Evolutionary conservation across 2,113 vertebrate genomes (phyloP).

Genomic region (Sinocyclocheilus grahami): DNA sequence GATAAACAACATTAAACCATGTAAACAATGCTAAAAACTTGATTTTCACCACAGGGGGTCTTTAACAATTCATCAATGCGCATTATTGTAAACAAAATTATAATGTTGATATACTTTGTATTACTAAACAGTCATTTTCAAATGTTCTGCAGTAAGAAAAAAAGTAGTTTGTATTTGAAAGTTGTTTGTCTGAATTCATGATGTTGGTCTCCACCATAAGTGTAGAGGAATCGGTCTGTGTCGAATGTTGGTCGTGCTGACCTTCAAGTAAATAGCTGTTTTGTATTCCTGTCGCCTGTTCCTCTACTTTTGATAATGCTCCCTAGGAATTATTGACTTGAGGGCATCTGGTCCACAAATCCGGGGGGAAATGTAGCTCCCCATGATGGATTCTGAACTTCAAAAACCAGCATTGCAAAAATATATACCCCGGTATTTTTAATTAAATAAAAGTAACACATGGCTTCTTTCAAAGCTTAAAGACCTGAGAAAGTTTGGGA

Average conservation of each 20-base stretch:
- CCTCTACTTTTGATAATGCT: slow-evolving; percentile 14
- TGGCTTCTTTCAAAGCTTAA: background rate
- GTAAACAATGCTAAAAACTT: too few relatives aligned
- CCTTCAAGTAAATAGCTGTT: slow-evolving; percentile 12
- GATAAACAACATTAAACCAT: too few relatives aligned
- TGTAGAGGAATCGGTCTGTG: background rate
- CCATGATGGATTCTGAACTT: slow-evolving; percentile 22
- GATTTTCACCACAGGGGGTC: too few relatives aligned
- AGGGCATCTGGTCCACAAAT: background rate
- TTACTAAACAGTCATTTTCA: too few relatives aligned
- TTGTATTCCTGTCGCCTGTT: slow-evolving; percentile 7
- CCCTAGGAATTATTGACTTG: slow-evolving; percentile 30
- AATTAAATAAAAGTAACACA: slow-evolving; percentile 1
- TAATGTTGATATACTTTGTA: too few relatives aligned
- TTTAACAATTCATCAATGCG: too few relatives aligned
- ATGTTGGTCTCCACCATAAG: background rate
- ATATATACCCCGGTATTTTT: background rate
- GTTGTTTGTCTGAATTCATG: background rate
- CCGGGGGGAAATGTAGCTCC: slow-evolving; percentile 21
- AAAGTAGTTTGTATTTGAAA: background rate
- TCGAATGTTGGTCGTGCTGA: background rate
- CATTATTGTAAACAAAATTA: too few relatives aligned
- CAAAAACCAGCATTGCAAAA: slow-evolving; percentile 7
- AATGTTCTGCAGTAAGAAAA: background rate
- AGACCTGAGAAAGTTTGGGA: background rate